Conservation (phyloP, 2,113 vertebrate genomes). For the Pelecanus crispus region DNA sequence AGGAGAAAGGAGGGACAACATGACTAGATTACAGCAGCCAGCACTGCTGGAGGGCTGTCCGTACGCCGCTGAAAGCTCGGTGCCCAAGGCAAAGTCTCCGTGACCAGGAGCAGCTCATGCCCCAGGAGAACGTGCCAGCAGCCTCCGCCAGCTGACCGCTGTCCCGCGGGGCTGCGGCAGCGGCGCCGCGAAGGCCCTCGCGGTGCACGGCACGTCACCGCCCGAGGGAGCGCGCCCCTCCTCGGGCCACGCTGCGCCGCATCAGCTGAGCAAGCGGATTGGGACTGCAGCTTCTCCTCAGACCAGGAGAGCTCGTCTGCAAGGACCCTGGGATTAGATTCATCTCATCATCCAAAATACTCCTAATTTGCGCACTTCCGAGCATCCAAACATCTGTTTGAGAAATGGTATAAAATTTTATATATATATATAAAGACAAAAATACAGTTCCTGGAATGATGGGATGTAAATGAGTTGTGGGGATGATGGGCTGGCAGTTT, state of each 20-base stretch:
- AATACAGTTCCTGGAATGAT: background rate
- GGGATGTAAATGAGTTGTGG: background rate
- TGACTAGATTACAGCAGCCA: background rate
- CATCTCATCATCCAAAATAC: background rate
- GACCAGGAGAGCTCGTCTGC: background rate
- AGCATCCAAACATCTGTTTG: background rate
- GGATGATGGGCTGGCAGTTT: background rate
- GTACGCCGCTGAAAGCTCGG: background rate
- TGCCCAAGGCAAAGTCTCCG: fast-evolving
- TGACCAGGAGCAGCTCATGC: background rate
- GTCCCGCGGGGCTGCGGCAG: fast-evolving
- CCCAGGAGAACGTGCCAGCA: background rate
- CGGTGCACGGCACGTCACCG: fast-evolving
- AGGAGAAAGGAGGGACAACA: background rate
- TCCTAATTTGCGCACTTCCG: background rate
- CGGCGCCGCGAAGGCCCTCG: background rate
- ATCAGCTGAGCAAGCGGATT: background rate
- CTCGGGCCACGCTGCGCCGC: background rate
- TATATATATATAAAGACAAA: background rate
- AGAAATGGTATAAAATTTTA: background rate
- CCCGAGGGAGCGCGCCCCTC: fast-evolving
- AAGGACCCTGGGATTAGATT: background rate
- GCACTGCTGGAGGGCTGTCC: background rate
- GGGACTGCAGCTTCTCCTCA: background rate
- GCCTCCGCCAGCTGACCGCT: background rate